A percentile compares a stretch with the other conserved stretches of the same genome.
These are phyloP conservation scores for Ganaspis brasiliensis DNA, from an alignment of 2,888 invertebrate genomes.

Conservation along the genomic window DNA sequence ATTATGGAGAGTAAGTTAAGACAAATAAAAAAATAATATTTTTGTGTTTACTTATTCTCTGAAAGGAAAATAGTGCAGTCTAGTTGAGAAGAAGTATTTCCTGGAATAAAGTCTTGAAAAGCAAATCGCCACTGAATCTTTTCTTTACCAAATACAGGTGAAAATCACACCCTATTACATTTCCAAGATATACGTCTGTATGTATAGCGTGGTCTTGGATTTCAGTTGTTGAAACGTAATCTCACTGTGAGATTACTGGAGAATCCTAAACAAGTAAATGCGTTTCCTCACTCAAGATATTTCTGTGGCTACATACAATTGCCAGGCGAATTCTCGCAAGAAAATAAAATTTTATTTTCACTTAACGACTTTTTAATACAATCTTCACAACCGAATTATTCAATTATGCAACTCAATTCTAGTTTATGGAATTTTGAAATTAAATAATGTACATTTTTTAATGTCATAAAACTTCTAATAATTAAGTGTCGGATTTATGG, in stretches of 20 bases:
- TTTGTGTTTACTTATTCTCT: background rate
- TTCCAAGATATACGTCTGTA: background rate
- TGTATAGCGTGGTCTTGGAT: background rate
- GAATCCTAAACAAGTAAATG: constrained; percentile 12
- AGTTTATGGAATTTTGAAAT: too few relatives aligned
- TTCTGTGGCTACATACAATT: background rate
- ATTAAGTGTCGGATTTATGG: too few relatives aligned
- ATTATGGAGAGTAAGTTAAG: background rate
- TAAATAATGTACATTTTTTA: too few relatives aligned
- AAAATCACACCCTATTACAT: background rate
- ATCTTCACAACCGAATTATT: background rate
- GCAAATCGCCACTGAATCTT: too few relatives aligned
- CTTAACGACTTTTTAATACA: background rate
- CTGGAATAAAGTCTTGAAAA: background rate
- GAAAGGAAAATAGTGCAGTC: background rate
- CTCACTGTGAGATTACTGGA: constrained; percentile 7
- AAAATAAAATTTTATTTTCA: constrained; percentile 10
- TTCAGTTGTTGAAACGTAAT: constrained; percentile 9
- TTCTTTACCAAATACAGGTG: too few relatives aligned
- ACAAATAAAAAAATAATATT: background rate
- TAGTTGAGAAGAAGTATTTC: background rate
- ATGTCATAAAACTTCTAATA: too few relatives aligned
- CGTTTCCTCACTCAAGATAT: background rate
- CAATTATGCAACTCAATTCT: background rate
- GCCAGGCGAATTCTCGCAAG: background rate